Evolutionary conservation across 2,888 invertebrate species (phyloP).

Genomic region (Aphidius colemani): DNA sequence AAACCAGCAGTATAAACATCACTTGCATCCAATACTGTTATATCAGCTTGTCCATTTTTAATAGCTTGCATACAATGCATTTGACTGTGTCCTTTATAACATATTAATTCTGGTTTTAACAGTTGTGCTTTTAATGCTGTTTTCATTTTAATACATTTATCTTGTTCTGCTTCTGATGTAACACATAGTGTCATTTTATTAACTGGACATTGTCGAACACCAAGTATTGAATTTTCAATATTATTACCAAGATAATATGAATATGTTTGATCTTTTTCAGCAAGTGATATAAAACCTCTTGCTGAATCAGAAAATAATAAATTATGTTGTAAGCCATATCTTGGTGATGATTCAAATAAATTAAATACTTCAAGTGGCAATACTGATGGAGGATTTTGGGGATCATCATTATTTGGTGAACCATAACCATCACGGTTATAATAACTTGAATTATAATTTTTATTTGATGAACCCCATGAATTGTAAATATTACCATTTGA

Average conservation of each 20-base stretch:
- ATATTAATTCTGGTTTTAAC: constrained; percentile 79
- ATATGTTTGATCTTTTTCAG: constrained; percentile 78
- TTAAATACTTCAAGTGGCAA: constrained; percentile 69
- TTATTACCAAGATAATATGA: constrained; percentile 73
- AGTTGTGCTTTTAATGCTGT: constrained; percentile 87
- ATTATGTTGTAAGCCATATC: constrained; percentile 73
- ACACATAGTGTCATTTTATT: constrained; percentile 86
- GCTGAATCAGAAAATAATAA: constrained; percentile 81
- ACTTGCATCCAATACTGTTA: constrained; percentile 89
- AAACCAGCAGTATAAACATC: constrained; percentile 86
- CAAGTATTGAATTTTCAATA: constrained; percentile 69
- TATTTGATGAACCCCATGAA: not conserved
- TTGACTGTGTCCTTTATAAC: constrained; percentile 82
- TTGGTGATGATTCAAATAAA: constrained; percentile 74
- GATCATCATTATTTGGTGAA: too few relatives aligned
- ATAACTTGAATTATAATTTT: constrained; percentile 3
- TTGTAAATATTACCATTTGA: constrained; percentile 19
- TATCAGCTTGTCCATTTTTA: constrained; percentile 71
- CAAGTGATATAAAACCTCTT: constrained; percentile 68
- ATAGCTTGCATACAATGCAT: constrained; percentile 83
- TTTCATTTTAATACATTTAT: constrained; percentile 90
- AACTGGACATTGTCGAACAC: constrained; percentile 82
- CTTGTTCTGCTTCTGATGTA: constrained; percentile 86
- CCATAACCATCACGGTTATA: not conserved
- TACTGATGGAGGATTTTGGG: constrained; percentile 48